A percentile compares a stretch with the other conserved stretches of the same genome.
These are phyloP conservation scores for Chloroceryle inda DNA, from an alignment of 2,797 vertebrate species.

Conservation along the genomic window DNA sequence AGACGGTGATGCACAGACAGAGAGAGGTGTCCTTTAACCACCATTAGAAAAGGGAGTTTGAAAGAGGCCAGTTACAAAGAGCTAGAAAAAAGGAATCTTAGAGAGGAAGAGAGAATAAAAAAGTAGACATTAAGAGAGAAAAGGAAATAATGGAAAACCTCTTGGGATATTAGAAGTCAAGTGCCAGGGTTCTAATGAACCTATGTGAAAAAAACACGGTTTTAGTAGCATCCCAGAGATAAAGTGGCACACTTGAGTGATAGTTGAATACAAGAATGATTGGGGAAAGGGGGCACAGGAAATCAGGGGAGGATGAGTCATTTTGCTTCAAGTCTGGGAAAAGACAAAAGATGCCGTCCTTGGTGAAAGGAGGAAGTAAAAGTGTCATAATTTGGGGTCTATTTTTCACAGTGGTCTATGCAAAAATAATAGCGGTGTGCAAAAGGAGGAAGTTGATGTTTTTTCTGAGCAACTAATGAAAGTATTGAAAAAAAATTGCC, in stretches of 20 bases:
- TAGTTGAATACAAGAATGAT: neutral
- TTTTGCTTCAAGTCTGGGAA: neutral
- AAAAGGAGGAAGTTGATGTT: neutral
- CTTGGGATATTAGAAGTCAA: neutral
- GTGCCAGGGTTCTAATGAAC: neutral
- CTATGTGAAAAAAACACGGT: neutral
- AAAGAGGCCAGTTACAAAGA: neutral
- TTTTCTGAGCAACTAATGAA: neutral
- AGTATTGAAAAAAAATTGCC: neutral
- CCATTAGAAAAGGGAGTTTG: neutral
- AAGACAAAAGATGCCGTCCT: neutral
- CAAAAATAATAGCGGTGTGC: neutral
- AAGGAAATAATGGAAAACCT: neutral
- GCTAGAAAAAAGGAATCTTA: neutral
- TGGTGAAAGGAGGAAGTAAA: neutral
- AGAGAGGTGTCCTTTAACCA: neutral
- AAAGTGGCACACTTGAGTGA: neutral
- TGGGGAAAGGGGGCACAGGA: neutral
- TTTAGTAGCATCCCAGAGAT: neutral
- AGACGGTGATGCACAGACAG: neutral
- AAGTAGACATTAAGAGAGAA: neutral
- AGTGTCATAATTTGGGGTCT: neutral
- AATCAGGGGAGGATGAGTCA: neutral
- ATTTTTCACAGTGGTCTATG: neutral
- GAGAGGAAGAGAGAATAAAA: neutral